Percentiles rank a stretch among this genome's conserved stretches.
Evolutionary conservation across 2,113 vertebrate genomes (phyloP).

Genomic region (Monopterus albus): DNA sequence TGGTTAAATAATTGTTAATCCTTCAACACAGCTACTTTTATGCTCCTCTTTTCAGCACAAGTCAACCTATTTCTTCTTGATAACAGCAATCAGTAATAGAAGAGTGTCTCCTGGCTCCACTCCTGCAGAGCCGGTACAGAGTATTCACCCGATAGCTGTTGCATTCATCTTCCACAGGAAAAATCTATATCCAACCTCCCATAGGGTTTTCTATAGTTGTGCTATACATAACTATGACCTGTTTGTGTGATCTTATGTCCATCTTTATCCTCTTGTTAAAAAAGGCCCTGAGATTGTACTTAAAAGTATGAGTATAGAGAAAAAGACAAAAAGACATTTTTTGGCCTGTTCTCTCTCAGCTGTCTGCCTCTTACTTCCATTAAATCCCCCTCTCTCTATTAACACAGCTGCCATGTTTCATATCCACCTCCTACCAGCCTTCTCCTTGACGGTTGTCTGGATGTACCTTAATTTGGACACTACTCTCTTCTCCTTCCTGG

Average conservation of each 20-base stretch:
- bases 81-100: not conserved
- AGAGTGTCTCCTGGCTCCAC: not conserved
- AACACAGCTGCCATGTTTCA: conserved; percentile 18
- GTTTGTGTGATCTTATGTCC: conserved; percentile 16
- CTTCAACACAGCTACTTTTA: not conserved
- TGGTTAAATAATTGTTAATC: not conserved
- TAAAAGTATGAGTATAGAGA: not conserved
- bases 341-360: not conserved
- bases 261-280: conserved; percentile 5
- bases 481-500: conserved; percentile 22
- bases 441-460: conserved; percentile 21
- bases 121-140: not conserved
- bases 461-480: conserved; percentile 13
- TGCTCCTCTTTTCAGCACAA: not conserved
- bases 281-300: conserved; percentile 14
- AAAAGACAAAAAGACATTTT: not conserved
- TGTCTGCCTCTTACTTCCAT: not conserved
- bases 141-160: not conserved
- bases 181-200: conserved; percentile 35
- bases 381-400: not conserved
- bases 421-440: conserved; percentile 9
- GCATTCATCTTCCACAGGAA: conserved; percentile 11
- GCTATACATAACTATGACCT: conserved; percentile 22
- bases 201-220: conserved; percentile 8
- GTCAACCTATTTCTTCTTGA: no score